Evolutionary conservation across 2,888 invertebrate species (phyloP).

Genomic region (Scaeva pyrastri): DNA sequence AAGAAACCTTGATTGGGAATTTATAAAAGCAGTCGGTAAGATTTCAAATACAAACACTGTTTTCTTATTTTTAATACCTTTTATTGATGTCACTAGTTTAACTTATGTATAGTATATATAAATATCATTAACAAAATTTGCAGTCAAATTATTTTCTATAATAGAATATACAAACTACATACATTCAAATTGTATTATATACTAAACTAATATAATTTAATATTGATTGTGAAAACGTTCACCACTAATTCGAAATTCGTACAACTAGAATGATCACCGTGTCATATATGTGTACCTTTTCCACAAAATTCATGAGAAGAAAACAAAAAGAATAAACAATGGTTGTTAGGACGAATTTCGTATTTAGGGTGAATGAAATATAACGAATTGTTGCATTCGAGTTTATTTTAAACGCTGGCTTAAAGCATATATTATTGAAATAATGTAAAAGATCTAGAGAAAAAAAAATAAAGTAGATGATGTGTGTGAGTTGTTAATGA

Average conservation of each 20-base stretch:
- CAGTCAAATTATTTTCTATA: conserved; percentile 67
- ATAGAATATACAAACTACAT: background rate
- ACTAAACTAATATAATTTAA: background rate
- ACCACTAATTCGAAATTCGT: no score
- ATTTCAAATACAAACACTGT: conserved; percentile 29
- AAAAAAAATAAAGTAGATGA: conserved; percentile 34
- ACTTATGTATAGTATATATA: conserved; percentile 35
- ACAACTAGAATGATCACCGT: no score
- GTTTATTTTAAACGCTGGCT: conserved; percentile 28
- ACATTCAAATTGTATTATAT: conserved; percentile 32
- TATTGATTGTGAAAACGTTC: conserved; percentile 35
- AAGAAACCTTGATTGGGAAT: conserved; percentile 3
- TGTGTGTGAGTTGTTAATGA: conserved; percentile 56
- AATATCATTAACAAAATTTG: conserved; percentile 55
- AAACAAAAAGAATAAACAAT: no score
- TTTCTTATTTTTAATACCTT: conserved; percentile 36
- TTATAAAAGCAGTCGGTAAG: conserved; percentile 3
- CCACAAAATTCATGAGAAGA: no score
- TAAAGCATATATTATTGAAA: conserved; percentile 18
- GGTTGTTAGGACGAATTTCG: no score
- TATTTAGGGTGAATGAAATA: no score
- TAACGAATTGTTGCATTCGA: conserved; percentile 37
- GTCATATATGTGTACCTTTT: no score
- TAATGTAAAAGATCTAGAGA: conserved; percentile 34
- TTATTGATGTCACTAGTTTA: conserved; percentile 56